Evolutionary conservation across 2,888 invertebrate species (phyloP).

Genomic region (Phaonia tiefii): DNA sequence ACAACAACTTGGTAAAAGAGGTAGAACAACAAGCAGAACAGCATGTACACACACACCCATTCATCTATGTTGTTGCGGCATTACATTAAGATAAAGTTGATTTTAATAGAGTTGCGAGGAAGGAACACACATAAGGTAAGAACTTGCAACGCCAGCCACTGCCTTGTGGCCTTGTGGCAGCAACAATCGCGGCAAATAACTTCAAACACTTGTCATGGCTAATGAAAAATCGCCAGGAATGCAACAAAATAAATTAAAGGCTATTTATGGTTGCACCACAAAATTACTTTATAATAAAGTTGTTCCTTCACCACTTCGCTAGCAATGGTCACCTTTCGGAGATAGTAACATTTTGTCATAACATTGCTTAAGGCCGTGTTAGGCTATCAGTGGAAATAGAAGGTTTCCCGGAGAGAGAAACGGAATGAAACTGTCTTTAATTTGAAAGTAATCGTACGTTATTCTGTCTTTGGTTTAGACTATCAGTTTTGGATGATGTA

Average conservation of each 20-base stretch:
- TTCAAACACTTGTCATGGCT: slow-evolving; percentile 63
- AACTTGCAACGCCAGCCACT: slow-evolving; percentile 16
- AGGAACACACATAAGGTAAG: too few species aligned
- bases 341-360: too few species aligned
- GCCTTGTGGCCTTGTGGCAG: not conserved
- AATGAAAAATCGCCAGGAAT: slow-evolving; percentile 59
- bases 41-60: not conserved
- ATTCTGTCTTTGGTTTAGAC: too few species aligned
- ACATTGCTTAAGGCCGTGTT: too few species aligned
- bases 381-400: too few species aligned
- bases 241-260: slow-evolving; percentile 63
- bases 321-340: too few species aligned
- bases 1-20: not conserved
- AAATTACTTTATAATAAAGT: slow-evolving; percentile 65
- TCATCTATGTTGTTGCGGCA: slow-evolving; percentile 42
- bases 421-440: too few species aligned
- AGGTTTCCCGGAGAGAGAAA: too few species aligned
- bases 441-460: too few species aligned
- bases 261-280: slow-evolving; percentile 62
- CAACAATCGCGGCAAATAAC: slow-evolving; percentile 47
- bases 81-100: slow-evolving; percentile 62
- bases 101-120: slow-evolving; percentile 66
- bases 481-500: too few species aligned
- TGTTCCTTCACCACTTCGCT: slow-evolving; percentile 28
- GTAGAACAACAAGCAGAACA: slow-evolving; percentile 26